Evolutionary conservation across 2,797 vertebrate genomes (phyloP), one percentile per base, ranked within the genome.

Genomic region (Argentina silus): DNA sequence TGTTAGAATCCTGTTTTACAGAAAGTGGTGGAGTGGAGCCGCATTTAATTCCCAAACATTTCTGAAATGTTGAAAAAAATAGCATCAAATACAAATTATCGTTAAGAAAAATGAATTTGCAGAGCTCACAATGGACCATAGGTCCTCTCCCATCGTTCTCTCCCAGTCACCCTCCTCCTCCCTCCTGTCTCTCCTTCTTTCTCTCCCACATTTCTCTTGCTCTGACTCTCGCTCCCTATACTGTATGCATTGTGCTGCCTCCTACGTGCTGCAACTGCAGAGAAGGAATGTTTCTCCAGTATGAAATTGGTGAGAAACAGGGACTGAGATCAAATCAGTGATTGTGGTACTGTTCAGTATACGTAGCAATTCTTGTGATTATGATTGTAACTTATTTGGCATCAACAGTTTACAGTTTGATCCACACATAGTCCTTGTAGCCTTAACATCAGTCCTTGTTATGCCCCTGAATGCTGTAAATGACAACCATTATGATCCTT

Each of bases 101-200:
- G 50, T 60, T 19, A 5, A 66, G 5, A 12, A 6, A 36, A 21
- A 17, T 19, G 10, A 27, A 11, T 23, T 78, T 9, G 27, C 44
- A 59, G 10, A 67, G 17, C 59, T 47, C 15, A 36, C 57, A 51
- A 36, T n/a, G 7, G 27, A 14, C 15, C 10, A 6, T 27, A 23
- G 55, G 11, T 64, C 61, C 45, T 17, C 36, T 14, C 27, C 11
- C 27, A 3, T 10, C 11, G 15, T 3, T 5, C 19, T n/a, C 27
- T 36, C 27, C 63, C 15, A n/a, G 11, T 19, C 43, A 27, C 17
- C 47, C 60, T 48, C 10, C 48, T 70, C 42, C 42, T 23, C 78
- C 72, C 70, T 75, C 63, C 47, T 0, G 21, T 78, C 45, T 78
- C 50, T 74, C 55, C 19, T n/a, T 74, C 14, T 44, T 55, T 74